Evolutionary conservation across 2,797 vertebrate species (phyloP).

Genomic region (Poecile montanus): DNA sequence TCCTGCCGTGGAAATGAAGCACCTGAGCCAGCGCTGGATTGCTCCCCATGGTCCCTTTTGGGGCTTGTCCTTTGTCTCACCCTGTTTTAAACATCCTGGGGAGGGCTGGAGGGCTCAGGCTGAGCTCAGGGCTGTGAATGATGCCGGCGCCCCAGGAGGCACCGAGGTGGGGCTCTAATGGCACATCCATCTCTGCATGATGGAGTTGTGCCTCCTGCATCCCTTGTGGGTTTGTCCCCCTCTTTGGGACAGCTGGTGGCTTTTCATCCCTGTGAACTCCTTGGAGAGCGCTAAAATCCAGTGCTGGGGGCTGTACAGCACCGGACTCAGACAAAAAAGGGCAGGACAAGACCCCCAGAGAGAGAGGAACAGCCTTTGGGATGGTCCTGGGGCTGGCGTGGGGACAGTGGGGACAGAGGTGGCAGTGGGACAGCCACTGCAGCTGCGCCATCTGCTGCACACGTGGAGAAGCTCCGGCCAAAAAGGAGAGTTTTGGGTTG

Average conservation of each 20-base stretch:
- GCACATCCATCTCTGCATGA: neutral
- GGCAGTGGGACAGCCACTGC: conserved; percentile 41
- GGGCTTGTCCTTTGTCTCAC: neutral
- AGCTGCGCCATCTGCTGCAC: conserved; percentile 78
- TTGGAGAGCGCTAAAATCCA: neutral
- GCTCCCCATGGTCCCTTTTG: neutral
- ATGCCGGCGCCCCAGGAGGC: neutral
- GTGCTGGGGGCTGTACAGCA: rapidly evolving
- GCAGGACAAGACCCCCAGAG: neutral
- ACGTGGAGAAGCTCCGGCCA: neutral
- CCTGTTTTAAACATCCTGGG: neutral
- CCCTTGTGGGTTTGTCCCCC: rapidly evolving
- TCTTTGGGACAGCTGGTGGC: neutral
- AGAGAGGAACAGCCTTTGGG: neutral
- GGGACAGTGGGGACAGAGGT: neutral
- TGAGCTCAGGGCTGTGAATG: neutral
- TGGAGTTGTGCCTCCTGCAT: neutral
- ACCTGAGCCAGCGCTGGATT: conserved; percentile 23
- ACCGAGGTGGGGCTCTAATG: neutral
- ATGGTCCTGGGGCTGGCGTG: rapidly evolving
- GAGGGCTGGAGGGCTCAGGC: neutral
- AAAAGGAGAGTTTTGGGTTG: neutral
- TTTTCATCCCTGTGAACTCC: neutral
- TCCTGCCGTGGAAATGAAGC: conserved; percentile 24
- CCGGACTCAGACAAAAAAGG: neutral